A percentile compares a stretch with the other conserved stretches of the same genome.
Conservation (phyloP, 2,797 vertebrate genomes). For the Emys orbicularis region DNA sequence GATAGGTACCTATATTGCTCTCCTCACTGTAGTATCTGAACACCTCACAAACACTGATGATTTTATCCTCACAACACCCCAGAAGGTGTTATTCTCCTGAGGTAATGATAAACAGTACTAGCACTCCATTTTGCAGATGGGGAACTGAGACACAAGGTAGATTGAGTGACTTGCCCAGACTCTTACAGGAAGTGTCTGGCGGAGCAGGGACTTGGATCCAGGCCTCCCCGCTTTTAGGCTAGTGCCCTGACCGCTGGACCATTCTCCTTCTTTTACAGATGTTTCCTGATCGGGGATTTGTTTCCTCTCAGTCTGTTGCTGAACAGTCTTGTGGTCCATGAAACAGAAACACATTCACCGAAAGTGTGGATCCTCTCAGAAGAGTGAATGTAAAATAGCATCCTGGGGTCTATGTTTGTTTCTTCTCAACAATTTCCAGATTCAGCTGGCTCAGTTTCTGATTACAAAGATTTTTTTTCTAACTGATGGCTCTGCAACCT, state of each 20-base stretch:
- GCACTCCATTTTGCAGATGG: rapidly evolving
- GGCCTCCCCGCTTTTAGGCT: neutral
- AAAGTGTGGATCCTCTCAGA: neutral
- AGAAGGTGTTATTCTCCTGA: neutral
- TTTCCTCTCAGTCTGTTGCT: neutral
- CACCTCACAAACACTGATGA: rapidly evolving
- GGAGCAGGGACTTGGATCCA: neutral
- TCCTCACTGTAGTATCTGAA: neutral
- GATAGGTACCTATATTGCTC: neutral
- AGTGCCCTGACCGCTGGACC: neutral
- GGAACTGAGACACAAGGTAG: neutral
- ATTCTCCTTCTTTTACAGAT: neutral
- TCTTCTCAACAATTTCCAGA: neutral
- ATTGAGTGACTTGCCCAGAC: neutral
- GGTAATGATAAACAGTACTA: neutral
- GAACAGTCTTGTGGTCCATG: neutral
- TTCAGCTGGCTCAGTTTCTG: slow-evolving; percentile 1
- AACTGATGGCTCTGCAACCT: neutral
- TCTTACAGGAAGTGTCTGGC: neutral
- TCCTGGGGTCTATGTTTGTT: neutral
- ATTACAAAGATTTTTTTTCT: neutral
- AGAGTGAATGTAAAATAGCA: neutral
- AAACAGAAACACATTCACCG: neutral
- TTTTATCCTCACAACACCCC: neutral
- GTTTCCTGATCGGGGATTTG: neutral